Evolutionary conservation across 2,113 vertebrate genomes (phyloP).

Genomic region (human (Homo sapiens)): GRCh38 chr12:52827001-52827500

Average conservation of each 20-base stretch:
- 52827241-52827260: not conserved
- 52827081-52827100: rapidly evolving
- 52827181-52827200: not conserved
- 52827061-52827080: not conserved
- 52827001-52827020: not conserved
- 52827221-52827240: not conserved
- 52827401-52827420: not conserved
- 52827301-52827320: not conserved
- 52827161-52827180: not conserved
- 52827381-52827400: not conserved
- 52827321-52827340: not conserved
- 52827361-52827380: not conserved
- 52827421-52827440: not conserved
- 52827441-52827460: not conserved
- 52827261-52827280: not conserved
- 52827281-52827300: not conserved
- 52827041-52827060: not conserved
- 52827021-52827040: not conserved
- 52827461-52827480: not conserved
- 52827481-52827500: not conserved
- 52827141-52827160: not conserved
- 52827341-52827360: not conserved
- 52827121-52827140: not conserved
- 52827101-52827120: not conserved
- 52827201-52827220: not conserved